Evolutionary conservation across 2,113 vertebrate genomes (phyloP), one percentile per base, ranked within the genome.

Genomic region (Acrocephalus arundinaceus): DNA sequence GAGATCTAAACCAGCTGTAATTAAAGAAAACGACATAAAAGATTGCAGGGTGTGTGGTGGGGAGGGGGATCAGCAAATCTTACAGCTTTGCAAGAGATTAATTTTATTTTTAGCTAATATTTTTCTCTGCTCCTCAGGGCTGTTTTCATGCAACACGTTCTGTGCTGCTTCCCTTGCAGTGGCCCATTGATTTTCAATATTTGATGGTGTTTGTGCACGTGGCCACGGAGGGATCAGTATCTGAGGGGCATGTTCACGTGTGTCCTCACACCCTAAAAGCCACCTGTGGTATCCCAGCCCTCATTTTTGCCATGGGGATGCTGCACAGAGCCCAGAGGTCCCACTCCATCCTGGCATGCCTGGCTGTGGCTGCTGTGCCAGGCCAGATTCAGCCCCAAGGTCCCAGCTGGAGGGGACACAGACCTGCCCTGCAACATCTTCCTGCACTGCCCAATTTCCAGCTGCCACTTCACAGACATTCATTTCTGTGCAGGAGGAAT

Each of bases 171-270:
- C 94, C 70, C 52, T 74, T 25, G 14, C 35, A 25, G 76, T 8
- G 41, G n/a, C 73, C 79, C 73, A 75, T 71, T 82, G 95, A 87
- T 94, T 86, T 74, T 88, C 86, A 78, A 24, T 94, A 46, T 49
- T 61, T 78, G 84, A 48, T 81, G 89, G 27, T 66, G 41, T 39
- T 90, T 2, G 11, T 51, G 81, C 77, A 41, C 0, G 2, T 3
- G 8, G 54, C 31, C 48, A 25, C 0, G 19, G 39, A 37, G 52
- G 48, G 33, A 41, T 52, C 35, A 1, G 52, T 2, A 4, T 9
- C 65, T 0, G 0, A 67, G 57, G 27, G 51, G 28, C 3, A 17
- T 0, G 0, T 58, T 52, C 43, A 30, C 0, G 0, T 13, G 15
- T 17, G 43, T 16, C 74, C 90, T 58, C 0, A 0, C 24, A 7